These are phyloP conservation scores for Amphiprion percula DNA, from an alignment of 2,113 vertebrate species.

Conservation along the genomic window DNA sequence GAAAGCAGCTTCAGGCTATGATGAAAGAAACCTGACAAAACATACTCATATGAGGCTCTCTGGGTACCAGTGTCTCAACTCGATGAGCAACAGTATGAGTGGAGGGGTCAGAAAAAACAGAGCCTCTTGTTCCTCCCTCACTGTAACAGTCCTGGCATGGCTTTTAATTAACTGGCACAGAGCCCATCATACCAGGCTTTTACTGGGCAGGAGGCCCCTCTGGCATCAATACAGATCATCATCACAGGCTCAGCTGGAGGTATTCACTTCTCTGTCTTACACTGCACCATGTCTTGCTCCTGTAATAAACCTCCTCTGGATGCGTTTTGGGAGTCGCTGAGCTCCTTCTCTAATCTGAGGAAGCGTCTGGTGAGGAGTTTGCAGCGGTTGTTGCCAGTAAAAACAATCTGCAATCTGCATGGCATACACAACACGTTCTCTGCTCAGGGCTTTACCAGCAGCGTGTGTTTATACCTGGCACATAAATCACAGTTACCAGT, in stretches of 20 bases:
- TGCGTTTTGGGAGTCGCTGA: slow-evolving; percentile 13
- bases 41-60: slow-evolving; percentile 1
- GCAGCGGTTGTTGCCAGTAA: slow-evolving; percentile 20
- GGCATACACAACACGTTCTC: slow-evolving; percentile 7
- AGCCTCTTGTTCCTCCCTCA: slow-evolving; percentile 68
- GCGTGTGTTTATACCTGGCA: neutral
- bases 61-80: slow-evolving; percentile 9
- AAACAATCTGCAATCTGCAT: neutral
- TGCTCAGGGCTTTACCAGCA: slow-evolving; percentile 9
- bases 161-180: slow-evolving; percentile 77
- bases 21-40: neutral
- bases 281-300: slow-evolving; percentile 15
- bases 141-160: slow-evolving; percentile 66
- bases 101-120: slow-evolving; percentile 61
- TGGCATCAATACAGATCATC: slow-evolving; percentile 70
- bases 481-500: slow-evolving; percentile 21
- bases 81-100: slow-evolving; percentile 30
- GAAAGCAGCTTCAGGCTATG: too few species aligned
- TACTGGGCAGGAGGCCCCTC: slow-evolving; percentile 61
- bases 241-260: slow-evolving; percentile 58
- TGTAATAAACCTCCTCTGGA: slow-evolving; percentile 34
- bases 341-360: slow-evolving; percentile 34
- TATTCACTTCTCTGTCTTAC: slow-evolving; percentile 41
- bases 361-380: slow-evolving; percentile 12
- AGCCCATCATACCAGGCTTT: slow-evolving; percentile 66